phyloP scores from a whole-genome alignment of 2,113 vertebrate genomes.

The Cisticola juncidis region DNA sequence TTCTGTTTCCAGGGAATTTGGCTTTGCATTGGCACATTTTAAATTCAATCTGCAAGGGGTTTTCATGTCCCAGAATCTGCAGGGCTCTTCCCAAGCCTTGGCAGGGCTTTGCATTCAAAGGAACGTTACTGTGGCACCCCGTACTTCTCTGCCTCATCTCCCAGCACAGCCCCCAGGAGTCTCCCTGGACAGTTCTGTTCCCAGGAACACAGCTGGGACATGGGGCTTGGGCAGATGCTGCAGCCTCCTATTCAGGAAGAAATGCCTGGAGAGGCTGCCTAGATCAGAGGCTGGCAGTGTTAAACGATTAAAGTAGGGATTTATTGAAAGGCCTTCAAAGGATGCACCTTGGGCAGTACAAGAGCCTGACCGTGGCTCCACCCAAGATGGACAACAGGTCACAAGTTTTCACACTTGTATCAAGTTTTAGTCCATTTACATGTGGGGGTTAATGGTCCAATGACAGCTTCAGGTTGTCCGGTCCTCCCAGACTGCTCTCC shows the following conservation, averaged over 20 bases:
- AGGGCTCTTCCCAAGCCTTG: neutral
- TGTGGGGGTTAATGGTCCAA: neutral
- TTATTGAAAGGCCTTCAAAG: neutral
- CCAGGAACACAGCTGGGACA: neutral
- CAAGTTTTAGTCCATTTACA: neutral
- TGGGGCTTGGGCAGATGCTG: neutral
- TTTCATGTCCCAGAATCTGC: neutral
- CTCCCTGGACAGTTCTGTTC: neutral
- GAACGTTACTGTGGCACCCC: neutral
- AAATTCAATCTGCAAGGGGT: neutral
- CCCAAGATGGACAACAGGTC: too few relatives aligned
- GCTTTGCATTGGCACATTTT: neutral
- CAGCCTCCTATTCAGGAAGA: neutral
- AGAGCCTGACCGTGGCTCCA: accelerated
- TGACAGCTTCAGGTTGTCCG: neutral
- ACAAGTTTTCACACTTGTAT: accelerated
- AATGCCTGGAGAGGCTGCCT: neutral
- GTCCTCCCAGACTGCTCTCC: neutral
- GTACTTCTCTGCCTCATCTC: neutral
- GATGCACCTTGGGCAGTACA: too few relatives aligned
- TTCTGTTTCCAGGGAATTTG: neutral
- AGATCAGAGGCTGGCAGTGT: neutral
- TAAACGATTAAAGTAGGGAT: neutral
- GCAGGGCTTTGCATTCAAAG: neutral
- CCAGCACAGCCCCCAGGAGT: accelerated